A percentile compares a stretch with the other conserved stretches of the same genome.
These are phyloP conservation scores for Sinopyrophorus schimmeli DNA, from an alignment of 2,888 invertebrate genomes.

Conservation along the genomic window DNA sequence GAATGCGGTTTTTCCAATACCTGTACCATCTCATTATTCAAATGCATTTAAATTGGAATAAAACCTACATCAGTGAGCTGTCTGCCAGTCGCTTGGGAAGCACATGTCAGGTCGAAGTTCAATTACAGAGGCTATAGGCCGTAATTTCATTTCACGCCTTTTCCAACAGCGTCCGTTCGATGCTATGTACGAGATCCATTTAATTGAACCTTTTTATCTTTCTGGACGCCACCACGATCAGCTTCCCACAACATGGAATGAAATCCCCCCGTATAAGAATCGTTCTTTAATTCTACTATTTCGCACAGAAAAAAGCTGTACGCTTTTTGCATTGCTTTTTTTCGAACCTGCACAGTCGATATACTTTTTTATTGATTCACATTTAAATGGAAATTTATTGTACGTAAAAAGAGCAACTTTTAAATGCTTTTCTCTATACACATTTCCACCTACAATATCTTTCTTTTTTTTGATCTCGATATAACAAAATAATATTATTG, in stretches of 20 bases:
- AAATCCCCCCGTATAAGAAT: constrained; percentile 2
- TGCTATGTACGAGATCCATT: constrained; percentile 26
- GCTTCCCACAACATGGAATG: not conserved
- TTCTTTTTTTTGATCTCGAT: no score
- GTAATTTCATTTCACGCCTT: constrained; percentile 32
- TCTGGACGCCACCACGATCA: constrained; percentile 10
- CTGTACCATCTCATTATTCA: constrained; percentile 19
- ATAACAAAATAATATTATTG: no score
- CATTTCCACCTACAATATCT: no score
- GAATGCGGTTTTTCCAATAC: constrained; percentile 18
- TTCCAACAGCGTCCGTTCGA: constrained; percentile 18
- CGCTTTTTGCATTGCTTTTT: no score
- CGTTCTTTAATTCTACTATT: constrained; percentile 7
- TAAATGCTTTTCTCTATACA: no score
- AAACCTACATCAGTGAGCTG: constrained; percentile 28
- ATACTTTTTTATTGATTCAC: no score
- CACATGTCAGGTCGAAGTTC: constrained; percentile 31
- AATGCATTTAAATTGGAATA: constrained; percentile 31
- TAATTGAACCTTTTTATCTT: constrained; percentile 31
- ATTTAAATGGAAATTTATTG: no score
- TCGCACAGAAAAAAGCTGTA: no score
- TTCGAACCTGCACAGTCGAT: no score
- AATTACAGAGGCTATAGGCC: constrained; percentile 28
- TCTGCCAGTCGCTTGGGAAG: constrained; percentile 25
- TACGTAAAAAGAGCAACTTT: no score